These are phyloP conservation scores for Seriola dumerili DNA, from an alignment of 2,113 vertebrate species.

Conservation along the genomic window DNA sequence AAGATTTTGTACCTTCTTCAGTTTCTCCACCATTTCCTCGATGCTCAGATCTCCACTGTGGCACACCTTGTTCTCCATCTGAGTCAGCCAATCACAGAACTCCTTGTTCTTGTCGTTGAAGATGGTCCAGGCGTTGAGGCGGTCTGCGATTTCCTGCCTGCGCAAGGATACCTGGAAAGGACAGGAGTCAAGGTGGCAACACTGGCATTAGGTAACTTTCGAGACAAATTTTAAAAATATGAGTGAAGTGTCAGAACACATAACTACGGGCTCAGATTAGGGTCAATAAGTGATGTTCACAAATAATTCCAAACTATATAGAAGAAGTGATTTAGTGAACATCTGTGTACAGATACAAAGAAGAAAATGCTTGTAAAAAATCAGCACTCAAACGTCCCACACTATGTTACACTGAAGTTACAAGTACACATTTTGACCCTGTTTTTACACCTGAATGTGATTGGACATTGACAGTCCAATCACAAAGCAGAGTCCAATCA, in stretches of 20 bases:
- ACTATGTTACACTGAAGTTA: too few relatives aligned
- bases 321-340: too few relatives aligned
- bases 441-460: too few relatives aligned
- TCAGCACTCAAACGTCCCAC: too few relatives aligned
- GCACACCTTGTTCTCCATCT: constrained; percentile 94
- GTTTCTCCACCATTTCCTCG: constrained; percentile 95
- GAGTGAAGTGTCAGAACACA: not conserved
- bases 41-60: constrained; percentile 90
- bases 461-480: too few relatives aligned
- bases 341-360: too few relatives aligned
- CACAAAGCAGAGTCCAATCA: not conserved
- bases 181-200: not conserved
- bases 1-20: constrained; percentile 90
- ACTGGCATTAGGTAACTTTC: not conserved
- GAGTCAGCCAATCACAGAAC: constrained; percentile 93
- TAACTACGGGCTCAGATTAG: not conserved
- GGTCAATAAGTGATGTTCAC: too few relatives aligned
- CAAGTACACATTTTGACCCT: too few relatives aligned
- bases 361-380: too few relatives aligned
- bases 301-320: too few relatives aligned
- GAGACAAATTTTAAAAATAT: not conserved
- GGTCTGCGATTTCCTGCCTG: constrained; percentile 92
- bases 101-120: constrained; percentile 96
- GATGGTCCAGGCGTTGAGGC: constrained; percentile 92
- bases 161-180: constrained; percentile 88